Evolutionary conservation across 2,888 invertebrate genomes (phyloP), one percentile per base, ranked within the genome.

Genomic region (Leucoma salicis): DNA sequence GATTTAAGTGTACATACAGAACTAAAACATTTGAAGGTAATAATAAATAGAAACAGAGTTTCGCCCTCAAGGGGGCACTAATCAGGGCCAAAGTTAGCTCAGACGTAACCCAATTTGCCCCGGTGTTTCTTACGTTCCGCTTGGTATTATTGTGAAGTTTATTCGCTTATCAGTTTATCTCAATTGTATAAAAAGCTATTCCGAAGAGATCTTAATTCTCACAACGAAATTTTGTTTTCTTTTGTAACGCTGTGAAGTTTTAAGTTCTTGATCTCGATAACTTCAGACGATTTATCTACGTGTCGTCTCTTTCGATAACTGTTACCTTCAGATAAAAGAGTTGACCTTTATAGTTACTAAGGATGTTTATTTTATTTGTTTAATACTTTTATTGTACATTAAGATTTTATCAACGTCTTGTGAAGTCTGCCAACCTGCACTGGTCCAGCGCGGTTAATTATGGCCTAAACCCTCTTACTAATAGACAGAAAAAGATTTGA

Each of bases 21-120:
- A 31, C n/a, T 15, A 14, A 10, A 14, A n/a, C 39, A 43, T 60
- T 53, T 40, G 34, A 36, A 41, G 41, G 44, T 28, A 38, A 38
- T 40, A 31, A 41, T 44, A 61, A 59, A 61, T 59, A 61, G 45
- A 54, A 46, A 32, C 32, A 32, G 36, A 39, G 46, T 49, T 47
- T 44, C 10, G 42, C 40, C 42, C 58, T 39, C 49, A 1, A 31
- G 43, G 36, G 46, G 51, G 34, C 40, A 37, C 27, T 45, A 52
- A 54, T 62, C 52, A 55, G 40, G 39, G 43, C 32, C 28, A 14
- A 24, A 45, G 37, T 37, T 33, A 46, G 46, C 25, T 37, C 38
- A 46, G 28, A 48, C 46, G 35, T 44, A 48, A 44, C 41, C 28
- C 45, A 48, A 48, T 48, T 57, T 41, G 18, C 13, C 24, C 27